Base-by-base conservation (phyloP, 2,113 vertebrate genomes). In the Platichthys stellatus region DNA sequence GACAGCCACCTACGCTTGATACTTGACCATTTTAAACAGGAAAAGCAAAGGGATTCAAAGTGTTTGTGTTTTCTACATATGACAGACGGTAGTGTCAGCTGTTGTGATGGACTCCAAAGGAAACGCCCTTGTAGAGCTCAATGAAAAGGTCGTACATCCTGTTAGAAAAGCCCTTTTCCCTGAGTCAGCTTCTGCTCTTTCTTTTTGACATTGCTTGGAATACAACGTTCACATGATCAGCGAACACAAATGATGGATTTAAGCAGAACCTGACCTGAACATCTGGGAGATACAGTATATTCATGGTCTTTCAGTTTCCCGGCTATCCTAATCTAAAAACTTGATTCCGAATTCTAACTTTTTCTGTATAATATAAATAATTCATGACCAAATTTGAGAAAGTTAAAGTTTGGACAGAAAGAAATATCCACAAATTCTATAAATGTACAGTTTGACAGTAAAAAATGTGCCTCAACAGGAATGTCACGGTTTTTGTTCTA, bases 1-100 rank as follows among this genome's bases (percentile, higher is more conserved):
- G 84, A 77, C 83, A 86, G 63, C 72, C 80, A 63, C 59, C 74
- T 67, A 51, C 63, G 82, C 64, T 84, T 51, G 47, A 73, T 70
- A 65, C 73, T 59, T 63, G 70, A 40, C 69, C 58, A 26, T 67
- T 80, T 76, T 71, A 78, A 79, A 51, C 24, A 74, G 17, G 26
- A 31, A 40, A 18, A 8, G 8, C 0, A 61, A 68, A 43, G n/a
- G 23, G 0, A 62, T 53, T 67, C 69, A 60, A 38, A 43, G 40
- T 13, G 24, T 18, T 21, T 31, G 57, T 49, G 15, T 75, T 45
- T 75, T 72, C 43, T 59, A 38, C 56, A 31, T 68, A 23, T 65
- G 62, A 66, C 49, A 54, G 69, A 74, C 51, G 58, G 13, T 23
- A 51, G 66, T 26, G 69, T 54, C 56, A 9, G 47, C 47, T 57